Conservation (phyloP, 1,140 invertebrate species). For the Tetramorium alpestre region DNA sequence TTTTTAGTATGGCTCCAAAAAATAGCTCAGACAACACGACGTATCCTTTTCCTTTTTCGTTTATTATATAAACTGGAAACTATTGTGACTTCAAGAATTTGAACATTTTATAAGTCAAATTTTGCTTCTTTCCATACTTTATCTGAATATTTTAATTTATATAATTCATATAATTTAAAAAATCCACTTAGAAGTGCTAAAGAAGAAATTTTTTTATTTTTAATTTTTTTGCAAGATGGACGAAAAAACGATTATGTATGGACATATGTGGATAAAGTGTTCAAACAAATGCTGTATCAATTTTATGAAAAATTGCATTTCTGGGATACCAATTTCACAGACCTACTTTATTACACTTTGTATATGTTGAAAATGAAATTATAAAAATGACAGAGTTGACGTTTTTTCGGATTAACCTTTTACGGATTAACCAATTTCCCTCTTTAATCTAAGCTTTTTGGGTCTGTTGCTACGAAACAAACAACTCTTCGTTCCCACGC, state of each 20-base stretch:
- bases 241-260: no score
- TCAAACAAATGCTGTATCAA: no score
- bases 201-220: no score
- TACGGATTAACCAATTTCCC: neutral
- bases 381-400: neutral
- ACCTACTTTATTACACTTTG: neutral
- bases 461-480: conserved; percentile 19
- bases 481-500: conserved; percentile 62
- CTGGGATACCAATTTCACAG: no score
- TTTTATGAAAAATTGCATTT: no score
- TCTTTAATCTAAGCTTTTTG: neutral
- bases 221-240: no score
- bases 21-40: neutral
- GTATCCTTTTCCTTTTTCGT: neutral
- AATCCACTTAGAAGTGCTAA: no score
- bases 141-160: no score
- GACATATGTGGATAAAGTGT: no score
- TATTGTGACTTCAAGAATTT: neutral
- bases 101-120: neutral
- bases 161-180: no score
- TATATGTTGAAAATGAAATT: neutral
- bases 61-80: neutral
- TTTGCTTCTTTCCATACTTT: no score
- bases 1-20: neutral
- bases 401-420: neutral